These are phyloP conservation scores for Bhutanitis thaidina DNA, from an alignment of 2,888 invertebrate genomes.

Conservation along the genomic window DNA sequence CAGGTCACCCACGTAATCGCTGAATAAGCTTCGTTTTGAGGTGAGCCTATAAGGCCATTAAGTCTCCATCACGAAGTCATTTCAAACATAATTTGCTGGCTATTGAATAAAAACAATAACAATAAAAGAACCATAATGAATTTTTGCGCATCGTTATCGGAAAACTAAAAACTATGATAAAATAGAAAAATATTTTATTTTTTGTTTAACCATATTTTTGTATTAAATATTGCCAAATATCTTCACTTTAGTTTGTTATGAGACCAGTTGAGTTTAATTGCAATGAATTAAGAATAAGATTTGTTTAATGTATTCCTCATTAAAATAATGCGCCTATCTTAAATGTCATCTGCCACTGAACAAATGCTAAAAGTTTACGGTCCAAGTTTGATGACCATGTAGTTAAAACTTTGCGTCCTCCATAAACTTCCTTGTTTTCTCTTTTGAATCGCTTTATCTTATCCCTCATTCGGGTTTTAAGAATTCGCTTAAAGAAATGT, in stretches of 20 bases:
- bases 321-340: constrained; percentile 5
- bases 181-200: no score
- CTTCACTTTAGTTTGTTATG: not conserved
- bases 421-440: constrained; percentile 9
- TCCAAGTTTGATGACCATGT: constrained; percentile 12
- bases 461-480: not conserved
- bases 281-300: not conserved
- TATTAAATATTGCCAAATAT: no score
- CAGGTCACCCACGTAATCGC: no score
- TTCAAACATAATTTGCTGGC: no score
- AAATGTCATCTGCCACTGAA: constrained; percentile 17
- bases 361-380: constrained; percentile 11
- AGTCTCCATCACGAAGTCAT: no score
- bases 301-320: not conserved
- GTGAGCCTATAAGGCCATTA: no score
- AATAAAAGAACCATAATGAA: no score
- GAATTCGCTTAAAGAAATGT: not conserved
- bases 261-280: not conserved
- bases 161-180: no score
- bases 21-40: no score
- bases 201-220: no score
- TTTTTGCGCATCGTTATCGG: no score
- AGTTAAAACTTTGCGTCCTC: constrained; percentile 16
- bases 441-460: constrained; percentile 11
- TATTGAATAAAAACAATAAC: no score